Conservation (phyloP, 2,888 invertebrate genomes). For the Dolichopus griseipennis region DNA sequence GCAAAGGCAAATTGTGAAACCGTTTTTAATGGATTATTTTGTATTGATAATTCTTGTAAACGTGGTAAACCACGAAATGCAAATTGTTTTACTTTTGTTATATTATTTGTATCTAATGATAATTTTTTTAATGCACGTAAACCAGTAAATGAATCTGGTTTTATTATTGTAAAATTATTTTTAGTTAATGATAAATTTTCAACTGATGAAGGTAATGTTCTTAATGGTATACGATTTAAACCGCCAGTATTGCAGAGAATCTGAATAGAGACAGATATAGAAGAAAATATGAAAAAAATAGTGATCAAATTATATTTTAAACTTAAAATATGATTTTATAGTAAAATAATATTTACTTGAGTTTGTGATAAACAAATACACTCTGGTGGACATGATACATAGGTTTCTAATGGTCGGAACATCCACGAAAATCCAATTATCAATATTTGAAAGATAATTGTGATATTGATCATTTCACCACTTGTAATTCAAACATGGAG, state of each 20-base stretch:
- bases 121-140: constrained; percentile 71
- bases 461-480: constrained; percentile 44
- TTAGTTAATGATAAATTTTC: constrained; percentile 79
- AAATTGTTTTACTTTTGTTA: constrained; percentile 71
- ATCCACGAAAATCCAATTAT: constrained; percentile 44
- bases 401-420: constrained; percentile 42
- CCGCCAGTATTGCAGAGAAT: constrained; percentile 82
- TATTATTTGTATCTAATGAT: constrained; percentile 78
- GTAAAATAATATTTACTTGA: constrained; percentile 57
- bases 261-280: constrained; percentile 43
- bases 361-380: constrained; percentile 81
- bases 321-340: not conserved
- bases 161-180: constrained; percentile 72
- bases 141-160: constrained; percentile 75
- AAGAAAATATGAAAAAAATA: not conserved
- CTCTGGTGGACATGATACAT: constrained; percentile 65
- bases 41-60: constrained; percentile 71
- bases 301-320: not conserved
- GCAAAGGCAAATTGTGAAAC: constrained; percentile 79
- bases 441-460: constrained; percentile 42
- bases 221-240: constrained; percentile 67
- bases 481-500: constrained; percentile 9
- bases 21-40: constrained; percentile 71
- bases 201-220: constrained; percentile 64
- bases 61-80: constrained; percentile 76